phyloP scores from a whole-genome alignment of 2,888 invertebrate species.

The Drosophila melanosoma region DNA sequence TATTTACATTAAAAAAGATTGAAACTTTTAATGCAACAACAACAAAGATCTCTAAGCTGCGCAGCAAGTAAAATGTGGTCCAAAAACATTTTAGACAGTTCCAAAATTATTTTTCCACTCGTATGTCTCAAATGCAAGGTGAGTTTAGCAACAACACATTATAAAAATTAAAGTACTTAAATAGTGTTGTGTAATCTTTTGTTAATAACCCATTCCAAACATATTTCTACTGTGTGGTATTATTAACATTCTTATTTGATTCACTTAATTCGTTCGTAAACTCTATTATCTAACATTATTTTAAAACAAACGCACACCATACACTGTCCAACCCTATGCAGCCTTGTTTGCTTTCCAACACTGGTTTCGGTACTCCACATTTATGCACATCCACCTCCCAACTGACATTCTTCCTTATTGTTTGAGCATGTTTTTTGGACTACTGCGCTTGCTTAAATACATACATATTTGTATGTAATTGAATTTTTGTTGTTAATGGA shows the following conservation, averaged over 20 bases:
- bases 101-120: slow-evolving; percentile 21
- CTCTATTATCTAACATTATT: slow-evolving; percentile 26
- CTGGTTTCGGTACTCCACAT: slow-evolving; percentile 55
- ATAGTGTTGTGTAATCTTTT: slow-evolving; percentile 35
- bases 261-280: slow-evolving; percentile 22
- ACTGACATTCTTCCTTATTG: slow-evolving; percentile 24
- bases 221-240: slow-evolving; percentile 28
- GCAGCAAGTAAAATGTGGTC: slow-evolving; percentile 66
- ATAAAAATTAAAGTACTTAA: slow-evolving; percentile 37
- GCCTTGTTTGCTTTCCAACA: slow-evolving; percentile 52
- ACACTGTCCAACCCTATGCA: slow-evolving; percentile 38
- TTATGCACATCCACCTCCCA: slow-evolving; percentile 22
- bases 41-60: slow-evolving; percentile 40
- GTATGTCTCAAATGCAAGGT: slow-evolving; percentile 55
- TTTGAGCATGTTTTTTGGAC: slow-evolving; percentile 74
- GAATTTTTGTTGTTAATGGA: slow-evolving; percentile 53
- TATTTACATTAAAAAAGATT: slow-evolving; percentile 26
- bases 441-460: slow-evolving; percentile 55
- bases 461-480: slow-evolving; percentile 6
- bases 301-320: slow-evolving; percentile 25
- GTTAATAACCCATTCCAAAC: slow-evolving; percentile 10
- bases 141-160: slow-evolving; percentile 55
- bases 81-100: slow-evolving; percentile 48
- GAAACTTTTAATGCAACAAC: slow-evolving; percentile 49
- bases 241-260: slow-evolving; percentile 43